Evolutionary conservation across 2,888 invertebrate genomes (phyloP), one percentile per base, ranked within the genome.

Genomic region (Gastrophysa polygoni): DNA sequence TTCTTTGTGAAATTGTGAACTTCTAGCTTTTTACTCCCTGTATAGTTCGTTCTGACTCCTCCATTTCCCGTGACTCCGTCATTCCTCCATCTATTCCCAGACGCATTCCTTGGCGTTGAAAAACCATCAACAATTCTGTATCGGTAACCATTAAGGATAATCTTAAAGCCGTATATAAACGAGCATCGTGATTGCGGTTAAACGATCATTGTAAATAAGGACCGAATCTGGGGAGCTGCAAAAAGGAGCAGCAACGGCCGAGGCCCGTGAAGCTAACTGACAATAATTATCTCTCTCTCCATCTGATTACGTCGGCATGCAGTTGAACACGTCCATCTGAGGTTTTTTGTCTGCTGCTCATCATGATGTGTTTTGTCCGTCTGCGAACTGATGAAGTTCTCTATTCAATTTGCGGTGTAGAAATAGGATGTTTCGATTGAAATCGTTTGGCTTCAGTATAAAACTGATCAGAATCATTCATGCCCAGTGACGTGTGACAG

Each of bases 111-210:
- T 28, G 16, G 54, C 64, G 68, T 67, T 67, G 71, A 73, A 73
- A 74, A 73, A 73, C 73, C 72, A 71, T 73, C 71, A 73, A 67
- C 68, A 71, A 73, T 73, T 69, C 67, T 69, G 73, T 73, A 73
- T 63, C 58, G 63, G 29, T 46, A 51, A 71, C 59, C 71, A 71
- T 73, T 73, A 72, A 63, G 68, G 75, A 74, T 74, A 74, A 74
- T 74, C 74, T 73, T 66, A 67, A 68, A 67, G 65, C 69, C 73
- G 71, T 73, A 73, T 71, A 57, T 61, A 57, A 32, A 52, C 57
- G 54, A 10, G 58, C 51, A 55, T 55, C 55, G 62, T 61, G 67
- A 69, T 69, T 69, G 66, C 58, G 64, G 67, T 61, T 59, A 63
- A 66, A 69, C 65, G 66, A 67, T 61, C 63, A 61, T 66, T 61